Evolutionary conservation across 2,888 invertebrate species (phyloP).

Genomic region (Alcis repandata): DNA sequence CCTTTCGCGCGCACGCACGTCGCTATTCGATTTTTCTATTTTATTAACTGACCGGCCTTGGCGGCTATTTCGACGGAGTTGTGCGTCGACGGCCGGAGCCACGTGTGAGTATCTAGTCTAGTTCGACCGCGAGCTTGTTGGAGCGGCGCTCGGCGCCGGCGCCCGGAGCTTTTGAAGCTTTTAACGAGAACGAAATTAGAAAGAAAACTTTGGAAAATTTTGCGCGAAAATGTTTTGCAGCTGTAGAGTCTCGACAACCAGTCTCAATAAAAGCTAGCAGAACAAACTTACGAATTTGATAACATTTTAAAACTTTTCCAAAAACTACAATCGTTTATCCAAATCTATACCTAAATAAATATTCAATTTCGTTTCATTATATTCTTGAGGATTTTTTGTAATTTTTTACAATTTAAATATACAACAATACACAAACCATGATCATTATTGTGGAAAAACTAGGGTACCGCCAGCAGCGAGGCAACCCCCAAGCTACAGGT

Average conservation of each 20-base stretch:
- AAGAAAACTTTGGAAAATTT: not conserved
- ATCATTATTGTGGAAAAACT: no score
- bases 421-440: no score
- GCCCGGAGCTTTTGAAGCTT: slow-evolving; percentile 9
- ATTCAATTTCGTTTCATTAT: no score
- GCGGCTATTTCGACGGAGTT: slow-evolving; percentile 68
- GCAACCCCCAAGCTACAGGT: no score
- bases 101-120: slow-evolving; percentile 66
- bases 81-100: slow-evolving; percentile 49
- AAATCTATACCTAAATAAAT: no score
- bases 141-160: not conserved
- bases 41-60: slow-evolving; percentile 66
- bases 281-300: not conserved
- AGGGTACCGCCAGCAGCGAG: no score
- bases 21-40: slow-evolving; percentile 44
- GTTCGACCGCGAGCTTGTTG: slow-evolving; percentile 24
- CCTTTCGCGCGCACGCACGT: slow-evolving; percentile 43
- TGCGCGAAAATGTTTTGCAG: not conserved
- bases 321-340: no score
- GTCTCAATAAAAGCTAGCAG: not conserved
- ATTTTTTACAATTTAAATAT: no score
- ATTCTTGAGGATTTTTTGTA: no score
- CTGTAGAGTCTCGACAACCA: no score
- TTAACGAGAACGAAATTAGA: not conserved
- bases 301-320: not conserved